These are phyloP conservation scores for Lepidotrigona ventralis DNA, from an alignment of 1,140 invertebrate genomes.

Conservation along the genomic window DNA sequence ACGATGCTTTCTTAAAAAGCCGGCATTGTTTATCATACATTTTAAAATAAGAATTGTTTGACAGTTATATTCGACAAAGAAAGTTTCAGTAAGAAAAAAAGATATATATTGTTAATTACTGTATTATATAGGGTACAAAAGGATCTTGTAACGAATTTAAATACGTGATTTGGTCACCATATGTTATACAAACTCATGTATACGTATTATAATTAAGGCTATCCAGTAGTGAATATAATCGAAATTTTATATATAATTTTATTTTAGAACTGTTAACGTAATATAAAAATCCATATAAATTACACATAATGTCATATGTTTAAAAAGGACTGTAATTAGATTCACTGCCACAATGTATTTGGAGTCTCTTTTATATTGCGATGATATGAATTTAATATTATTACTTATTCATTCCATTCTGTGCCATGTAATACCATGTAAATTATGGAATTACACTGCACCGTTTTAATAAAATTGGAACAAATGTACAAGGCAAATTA, in stretches of 20 bases:
- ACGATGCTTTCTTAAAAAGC: constrained; percentile 35
- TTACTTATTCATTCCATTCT: constrained; percentile 68
- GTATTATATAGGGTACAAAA: constrained; percentile 51
- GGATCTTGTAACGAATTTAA: constrained; percentile 11
- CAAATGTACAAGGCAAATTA: constrained; percentile 71
- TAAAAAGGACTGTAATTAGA: constrained; percentile 16
- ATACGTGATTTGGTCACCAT: constrained; percentile 11
- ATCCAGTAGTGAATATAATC: constrained; percentile 41
- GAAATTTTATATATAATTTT: constrained; percentile 38
- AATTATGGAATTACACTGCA: constrained; percentile 56
- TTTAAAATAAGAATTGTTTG: constrained; percentile 46
- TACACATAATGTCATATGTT: not conserved
- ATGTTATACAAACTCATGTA: constrained; percentile 31
- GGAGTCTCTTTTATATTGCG: constrained; percentile 51
- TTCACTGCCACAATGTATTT: constrained; percentile 61
- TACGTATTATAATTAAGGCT: constrained; percentile 39
- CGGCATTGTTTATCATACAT: constrained; percentile 61
- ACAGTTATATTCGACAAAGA: constrained; percentile 35
- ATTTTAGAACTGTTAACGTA: constrained; percentile 23
- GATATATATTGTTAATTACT: constrained; percentile 57
- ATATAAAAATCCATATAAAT: not conserved
- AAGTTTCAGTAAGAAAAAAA: constrained; percentile 48
- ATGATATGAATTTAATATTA: constrained; percentile 47
- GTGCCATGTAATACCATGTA: constrained; percentile 55
- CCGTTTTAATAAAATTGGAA: constrained; percentile 57